These are phyloP conservation scores for Halcyon chelicuti DNA, from an alignment of 2,797 vertebrate genomes.

Conservation along the genomic window DNA sequence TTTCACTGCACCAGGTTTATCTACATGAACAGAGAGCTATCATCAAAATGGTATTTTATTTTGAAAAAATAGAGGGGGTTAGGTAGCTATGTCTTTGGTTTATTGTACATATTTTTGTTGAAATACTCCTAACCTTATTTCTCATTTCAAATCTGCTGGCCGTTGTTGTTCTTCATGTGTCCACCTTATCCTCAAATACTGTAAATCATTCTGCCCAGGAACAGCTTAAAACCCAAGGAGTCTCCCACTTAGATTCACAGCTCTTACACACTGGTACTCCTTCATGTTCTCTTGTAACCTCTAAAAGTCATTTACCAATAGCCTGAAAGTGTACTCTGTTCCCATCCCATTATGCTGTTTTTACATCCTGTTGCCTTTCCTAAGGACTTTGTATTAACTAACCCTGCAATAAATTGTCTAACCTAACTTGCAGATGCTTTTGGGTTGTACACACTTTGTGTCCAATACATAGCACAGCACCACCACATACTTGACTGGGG, in stretches of 20 bases:
- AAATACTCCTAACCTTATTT: not conserved
- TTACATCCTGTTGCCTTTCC: not conserved
- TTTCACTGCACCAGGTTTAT: not conserved
- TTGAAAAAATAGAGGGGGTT: not conserved
- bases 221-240: not conserved
- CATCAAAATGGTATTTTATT: not conserved
- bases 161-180: not conserved
- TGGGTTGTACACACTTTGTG: not conserved
- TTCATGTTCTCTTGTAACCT: not conserved
- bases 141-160: not conserved
- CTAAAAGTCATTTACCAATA: not conserved
- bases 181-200: not conserved
- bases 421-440: not conserved
- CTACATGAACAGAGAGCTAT: not conserved
- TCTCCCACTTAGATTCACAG: not conserved
- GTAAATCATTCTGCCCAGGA: not conserved
- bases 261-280: not conserved
- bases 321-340: not conserved
- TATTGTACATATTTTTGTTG: not conserved
- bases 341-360: not conserved
- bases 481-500: not conserved
- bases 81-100: not conserved
- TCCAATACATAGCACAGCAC: not conserved
- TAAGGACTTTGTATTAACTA: not conserved
- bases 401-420: not conserved